Conservation (phyloP, 64 coral and sea anemone genomes). For the Porites lutea region DNA sequence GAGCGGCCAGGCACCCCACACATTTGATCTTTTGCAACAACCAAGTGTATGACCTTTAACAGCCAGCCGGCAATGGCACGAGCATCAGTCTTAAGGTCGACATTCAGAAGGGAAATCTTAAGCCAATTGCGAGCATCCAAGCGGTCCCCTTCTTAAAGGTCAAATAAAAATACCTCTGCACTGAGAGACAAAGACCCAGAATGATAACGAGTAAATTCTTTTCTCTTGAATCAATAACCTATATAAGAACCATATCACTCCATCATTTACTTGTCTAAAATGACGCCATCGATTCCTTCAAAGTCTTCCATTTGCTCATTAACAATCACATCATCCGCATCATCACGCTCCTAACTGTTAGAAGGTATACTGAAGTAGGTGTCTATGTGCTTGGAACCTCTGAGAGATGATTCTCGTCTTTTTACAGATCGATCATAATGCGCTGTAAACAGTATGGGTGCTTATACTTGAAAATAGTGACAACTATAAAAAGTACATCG, state of each 20-base stretch:
- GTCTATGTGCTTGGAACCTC: too few relatives aligned
- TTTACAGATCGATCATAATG: too few relatives aligned
- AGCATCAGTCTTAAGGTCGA: conserved; percentile 1
- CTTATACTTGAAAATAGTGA: too few relatives aligned
- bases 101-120: background rate
- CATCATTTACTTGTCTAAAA: background rate
- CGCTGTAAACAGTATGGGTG: too few relatives aligned
- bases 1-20: conserved; percentile 33
- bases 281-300: background rate
- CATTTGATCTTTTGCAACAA: conserved; percentile 44
- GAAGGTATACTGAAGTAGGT: too few relatives aligned
- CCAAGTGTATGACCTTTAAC: background rate
- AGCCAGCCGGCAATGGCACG: conserved; percentile 10
- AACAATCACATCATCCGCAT: background rate
- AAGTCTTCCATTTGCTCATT: background rate
- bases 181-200: background rate
- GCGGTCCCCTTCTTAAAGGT: conserved; percentile 20
- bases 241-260: conserved; percentile 1
- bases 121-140: background rate
- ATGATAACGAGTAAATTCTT: too few relatives aligned
- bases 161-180: background rate
- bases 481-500: background rate
- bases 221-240: background rate
- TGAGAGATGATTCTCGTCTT: too few relatives aligned
- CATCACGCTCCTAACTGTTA: too few relatives aligned